Conservation (phyloP, 2,113 vertebrate genomes). For the Chloropsis cyanopogon region DNA sequence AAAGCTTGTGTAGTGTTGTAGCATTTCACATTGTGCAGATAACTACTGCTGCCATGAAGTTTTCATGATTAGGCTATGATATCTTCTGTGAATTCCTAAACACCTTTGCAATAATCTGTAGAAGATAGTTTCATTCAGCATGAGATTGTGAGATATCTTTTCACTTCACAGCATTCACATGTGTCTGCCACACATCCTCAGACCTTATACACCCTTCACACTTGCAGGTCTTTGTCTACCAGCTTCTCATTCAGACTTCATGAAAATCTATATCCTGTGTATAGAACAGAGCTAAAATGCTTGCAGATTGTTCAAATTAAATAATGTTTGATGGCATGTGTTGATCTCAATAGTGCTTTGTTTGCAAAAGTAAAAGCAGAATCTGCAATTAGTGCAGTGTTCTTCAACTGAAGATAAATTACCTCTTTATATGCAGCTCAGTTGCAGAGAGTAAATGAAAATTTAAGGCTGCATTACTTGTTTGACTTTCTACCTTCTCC, state of each 20-base stretch:
- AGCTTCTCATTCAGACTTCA: background rate
- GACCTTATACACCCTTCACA: background rate
- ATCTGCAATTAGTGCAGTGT: background rate
- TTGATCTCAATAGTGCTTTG: background rate
- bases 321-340: background rate
- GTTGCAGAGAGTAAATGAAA: background rate
- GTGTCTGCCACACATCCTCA: background rate
- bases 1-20: background rate
- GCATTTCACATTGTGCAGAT: background rate
- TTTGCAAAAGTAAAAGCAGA: background rate
- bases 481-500: background rate
- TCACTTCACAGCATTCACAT: background rate
- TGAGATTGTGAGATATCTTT: background rate
- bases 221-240: background rate
- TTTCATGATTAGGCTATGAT: background rate
- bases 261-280: background rate
- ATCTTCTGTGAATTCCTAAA: background rate
- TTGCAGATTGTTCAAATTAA: background rate
- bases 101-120: background rate
- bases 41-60: background rate
- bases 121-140: background rate
- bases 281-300: background rate
- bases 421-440: background rate
- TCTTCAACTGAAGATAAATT: background rate
- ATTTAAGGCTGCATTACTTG: background rate